Conservation (phyloP, 2,888 invertebrate species). For the Neuroscelio doddi region DNA sequence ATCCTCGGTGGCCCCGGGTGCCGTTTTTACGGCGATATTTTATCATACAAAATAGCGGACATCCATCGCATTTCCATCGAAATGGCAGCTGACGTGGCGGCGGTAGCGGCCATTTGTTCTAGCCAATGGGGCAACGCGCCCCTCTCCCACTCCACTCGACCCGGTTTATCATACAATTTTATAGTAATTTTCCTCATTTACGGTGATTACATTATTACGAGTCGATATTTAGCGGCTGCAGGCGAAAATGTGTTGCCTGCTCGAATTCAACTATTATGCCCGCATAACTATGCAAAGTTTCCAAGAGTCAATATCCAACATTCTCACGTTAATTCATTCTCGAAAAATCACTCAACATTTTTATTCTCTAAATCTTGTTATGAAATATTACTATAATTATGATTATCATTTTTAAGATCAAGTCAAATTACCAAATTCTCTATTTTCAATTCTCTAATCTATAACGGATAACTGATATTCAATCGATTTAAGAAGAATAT, state of each 20-base stretch:
- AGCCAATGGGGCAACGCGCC: constrained; percentile 40
- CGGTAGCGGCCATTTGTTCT: constrained; percentile 56
- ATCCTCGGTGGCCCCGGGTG: constrained; percentile 44
- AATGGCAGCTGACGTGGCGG: constrained; percentile 66
- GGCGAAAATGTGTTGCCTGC: constrained; percentile 49
- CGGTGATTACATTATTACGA: constrained; percentile 64
- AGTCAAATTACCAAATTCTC: too few species aligned
- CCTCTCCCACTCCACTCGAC: constrained; percentile 50
- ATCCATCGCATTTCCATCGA: constrained; percentile 70
- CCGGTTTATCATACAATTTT: constrained; percentile 67
- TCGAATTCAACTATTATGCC: constrained; percentile 28
- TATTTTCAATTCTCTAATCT: too few species aligned
- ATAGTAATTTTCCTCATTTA: constrained; percentile 70
- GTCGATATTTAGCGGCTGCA: constrained; percentile 51
- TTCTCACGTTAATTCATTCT: too few species aligned
- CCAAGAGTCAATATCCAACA: constrained; percentile 2
- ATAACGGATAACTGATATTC: too few species aligned
- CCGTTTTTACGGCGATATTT: constrained; percentile 62
- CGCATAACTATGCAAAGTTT: constrained; percentile 7
- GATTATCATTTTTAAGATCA: too few species aligned
- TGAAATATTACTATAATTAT: too few species aligned
- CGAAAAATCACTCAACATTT: too few species aligned
- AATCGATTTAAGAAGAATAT: too few species aligned
- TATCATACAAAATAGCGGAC: constrained; percentile 67
- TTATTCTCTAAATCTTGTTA: too few species aligned